Conservation (phyloP, 1,140 invertebrate genomes). For the Drosophila burlai region DNA sequence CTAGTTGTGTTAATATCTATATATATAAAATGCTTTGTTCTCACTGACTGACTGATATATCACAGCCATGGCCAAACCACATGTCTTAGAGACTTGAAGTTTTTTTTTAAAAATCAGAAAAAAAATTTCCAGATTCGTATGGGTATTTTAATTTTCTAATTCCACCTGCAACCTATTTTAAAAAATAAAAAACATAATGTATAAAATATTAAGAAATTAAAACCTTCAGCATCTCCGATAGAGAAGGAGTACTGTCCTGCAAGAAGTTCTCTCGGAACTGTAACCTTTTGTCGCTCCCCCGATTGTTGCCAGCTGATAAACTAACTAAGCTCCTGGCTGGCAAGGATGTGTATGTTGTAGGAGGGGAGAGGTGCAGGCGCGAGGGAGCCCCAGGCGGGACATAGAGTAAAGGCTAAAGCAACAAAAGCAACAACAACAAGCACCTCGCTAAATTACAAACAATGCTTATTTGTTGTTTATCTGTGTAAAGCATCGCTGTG, state of each 20-base stretch:
- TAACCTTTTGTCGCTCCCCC: conserved; percentile 46
- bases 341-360: conserved; percentile 10
- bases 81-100: too few species aligned
- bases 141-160: too few species aligned
- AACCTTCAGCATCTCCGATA: neutral
- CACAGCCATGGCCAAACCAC: too few species aligned
- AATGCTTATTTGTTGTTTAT: conserved; percentile 83
- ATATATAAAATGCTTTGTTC: too few species aligned
- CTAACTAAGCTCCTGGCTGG: conserved; percentile 17
- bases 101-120: too few species aligned
- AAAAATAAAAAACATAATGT: too few species aligned
- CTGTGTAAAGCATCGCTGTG: conserved; percentile 71
- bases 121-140: too few species aligned
- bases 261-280: conserved; percentile 37
- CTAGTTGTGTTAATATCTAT: too few species aligned
- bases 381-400: conserved; percentile 19
- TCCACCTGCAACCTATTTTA: too few species aligned
- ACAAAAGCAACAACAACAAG: conserved; percentile 31
- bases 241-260: conserved; percentile 9
- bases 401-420: conserved; percentile 28
- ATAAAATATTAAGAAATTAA: neutral
- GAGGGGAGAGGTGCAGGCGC: conserved; percentile 1
- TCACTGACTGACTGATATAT: too few species aligned
- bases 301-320: conserved; percentile 71
- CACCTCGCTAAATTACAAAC: conserved; percentile 78